phyloP scores from a whole-genome alignment of 2,797 vertebrate genomes.

The Haliaeetus vocifer region DNA sequence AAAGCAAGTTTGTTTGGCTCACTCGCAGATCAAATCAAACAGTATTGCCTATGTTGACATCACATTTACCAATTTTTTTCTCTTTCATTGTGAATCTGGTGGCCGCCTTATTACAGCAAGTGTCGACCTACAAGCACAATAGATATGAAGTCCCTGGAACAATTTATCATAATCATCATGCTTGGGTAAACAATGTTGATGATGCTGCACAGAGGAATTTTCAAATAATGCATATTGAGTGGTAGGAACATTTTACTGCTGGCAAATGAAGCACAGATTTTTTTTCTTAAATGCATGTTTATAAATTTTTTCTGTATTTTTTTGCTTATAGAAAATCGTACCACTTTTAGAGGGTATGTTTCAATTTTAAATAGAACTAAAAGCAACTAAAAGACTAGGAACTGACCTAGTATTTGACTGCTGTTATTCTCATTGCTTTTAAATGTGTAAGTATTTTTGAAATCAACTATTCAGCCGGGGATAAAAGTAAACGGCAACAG shows the following conservation, averaged over 20 bases:
- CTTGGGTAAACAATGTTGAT: slow-evolving; percentile 16
- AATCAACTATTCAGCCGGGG: not conserved
- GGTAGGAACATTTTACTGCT: not conserved
- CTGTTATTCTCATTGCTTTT: not conserved
- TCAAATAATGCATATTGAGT: not conserved
- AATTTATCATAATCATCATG: slow-evolving; percentile 19
- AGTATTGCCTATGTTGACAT: not conserved
- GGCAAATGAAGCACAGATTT: not conserved
- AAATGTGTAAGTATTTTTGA: not conserved
- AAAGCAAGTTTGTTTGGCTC: not conserved
- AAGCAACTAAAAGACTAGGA: not conserved
- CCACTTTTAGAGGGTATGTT: not conserved
- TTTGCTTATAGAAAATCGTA: not conserved
- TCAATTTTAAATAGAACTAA: not conserved
- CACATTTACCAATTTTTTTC: not conserved
- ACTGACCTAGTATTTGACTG: not conserved
- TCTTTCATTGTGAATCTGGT: not conserved
- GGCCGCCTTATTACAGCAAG: not conserved
- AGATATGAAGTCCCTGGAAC: not conserved
- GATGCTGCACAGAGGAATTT: not conserved
- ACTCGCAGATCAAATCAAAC: not conserved
- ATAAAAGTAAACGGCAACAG: not conserved
- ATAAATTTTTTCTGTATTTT: not conserved
- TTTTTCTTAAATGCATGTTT: not conserved
- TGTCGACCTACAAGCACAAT: not conserved